These are phyloP conservation scores for Onychostruthus taczanowskii DNA, from an alignment of 2,113 vertebrate genomes.

Conservation along the genomic window DNA sequence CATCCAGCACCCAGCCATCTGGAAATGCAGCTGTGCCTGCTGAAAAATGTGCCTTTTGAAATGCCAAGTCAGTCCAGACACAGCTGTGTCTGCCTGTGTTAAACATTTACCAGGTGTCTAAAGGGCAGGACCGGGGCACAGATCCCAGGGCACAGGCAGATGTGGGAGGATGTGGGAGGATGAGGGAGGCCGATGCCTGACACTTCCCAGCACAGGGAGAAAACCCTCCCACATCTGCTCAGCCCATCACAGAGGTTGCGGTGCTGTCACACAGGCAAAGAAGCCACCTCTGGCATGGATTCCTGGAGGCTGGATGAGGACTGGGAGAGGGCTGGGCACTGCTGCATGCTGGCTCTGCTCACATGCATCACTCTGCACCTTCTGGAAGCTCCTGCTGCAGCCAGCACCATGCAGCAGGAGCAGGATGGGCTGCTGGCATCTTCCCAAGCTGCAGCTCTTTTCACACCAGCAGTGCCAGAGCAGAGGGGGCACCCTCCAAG, in stretches of 20 bases:
- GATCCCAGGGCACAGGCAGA: neutral
- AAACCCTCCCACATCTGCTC: neutral
- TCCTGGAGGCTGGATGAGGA: neutral
- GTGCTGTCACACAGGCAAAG: neutral
- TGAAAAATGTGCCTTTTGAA: neutral
- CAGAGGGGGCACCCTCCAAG: neutral
- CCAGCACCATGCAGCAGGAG: neutral
- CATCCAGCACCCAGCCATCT: neutral
- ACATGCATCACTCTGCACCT: neutral
- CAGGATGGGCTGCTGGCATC: neutral
- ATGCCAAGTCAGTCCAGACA: rapidly evolving
- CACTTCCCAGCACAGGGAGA: rapidly evolving
- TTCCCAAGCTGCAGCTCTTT: rapidly evolving
- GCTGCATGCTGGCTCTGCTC: neutral
- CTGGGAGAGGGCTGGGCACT: neutral
- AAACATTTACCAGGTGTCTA: neutral
- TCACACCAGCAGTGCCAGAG: neutral
- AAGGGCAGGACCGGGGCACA: neutral
- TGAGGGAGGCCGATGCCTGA: neutral
- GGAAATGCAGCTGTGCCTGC: neutral
- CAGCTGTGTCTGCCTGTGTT: neutral
- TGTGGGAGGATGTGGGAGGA: neutral
- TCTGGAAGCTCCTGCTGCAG: neutral
- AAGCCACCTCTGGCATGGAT: neutral
- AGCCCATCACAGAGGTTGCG: neutral